A percentile compares a stretch with the other conserved stretches of the same genome.
Evolutionary conservation across 2,888 invertebrate genomes (phyloP).

Genomic region (Eueremaeus valkanovi): DNA sequence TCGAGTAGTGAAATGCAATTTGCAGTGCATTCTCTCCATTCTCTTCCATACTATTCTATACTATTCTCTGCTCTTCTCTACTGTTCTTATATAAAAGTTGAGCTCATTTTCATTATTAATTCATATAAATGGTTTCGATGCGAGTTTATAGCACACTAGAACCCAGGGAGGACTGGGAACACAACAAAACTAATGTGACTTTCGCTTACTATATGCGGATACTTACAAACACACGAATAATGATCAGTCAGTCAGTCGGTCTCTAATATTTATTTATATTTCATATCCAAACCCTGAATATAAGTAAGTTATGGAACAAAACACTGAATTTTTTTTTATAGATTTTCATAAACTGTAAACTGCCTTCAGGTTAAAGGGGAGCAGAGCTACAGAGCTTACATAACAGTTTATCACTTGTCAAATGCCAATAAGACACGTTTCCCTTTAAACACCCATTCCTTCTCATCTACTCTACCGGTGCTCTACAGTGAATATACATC

Average conservation of each 20-base stretch:
- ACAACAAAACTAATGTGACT: not conserved
- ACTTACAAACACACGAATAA: too few relatives aligned
- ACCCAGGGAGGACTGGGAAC: not conserved
- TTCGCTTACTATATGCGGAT: too few relatives aligned
- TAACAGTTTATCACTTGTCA: slow-evolving; percentile 23
- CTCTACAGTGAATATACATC: not conserved
- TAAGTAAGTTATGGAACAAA: not conserved
- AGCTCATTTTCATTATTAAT: slow-evolving; percentile 30
- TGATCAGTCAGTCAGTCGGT: too few relatives aligned
- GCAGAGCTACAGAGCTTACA: not conserved
- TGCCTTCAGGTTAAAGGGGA: not conserved
- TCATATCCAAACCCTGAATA: not conserved
- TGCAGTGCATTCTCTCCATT: not conserved
- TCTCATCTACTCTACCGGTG: not conserved
- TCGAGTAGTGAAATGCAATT: slow-evolving; percentile 9
- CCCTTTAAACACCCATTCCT: slow-evolving; percentile 10
- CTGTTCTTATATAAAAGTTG: slow-evolving; percentile 9
- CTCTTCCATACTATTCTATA: too few relatives aligned
- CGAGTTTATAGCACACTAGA: not conserved
- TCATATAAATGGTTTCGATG: slow-evolving; percentile 24
- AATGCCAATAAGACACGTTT: slow-evolving; percentile 2
- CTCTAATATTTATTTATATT: not conserved
- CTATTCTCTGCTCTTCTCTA: too few relatives aligned
- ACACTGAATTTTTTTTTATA: not conserved
- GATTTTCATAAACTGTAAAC: slow-evolving; percentile 5